These are phyloP conservation scores for Trachops cirrhosus DNA, from an alignment of 2,797 vertebrate genomes.

Conservation along the genomic window DNA sequence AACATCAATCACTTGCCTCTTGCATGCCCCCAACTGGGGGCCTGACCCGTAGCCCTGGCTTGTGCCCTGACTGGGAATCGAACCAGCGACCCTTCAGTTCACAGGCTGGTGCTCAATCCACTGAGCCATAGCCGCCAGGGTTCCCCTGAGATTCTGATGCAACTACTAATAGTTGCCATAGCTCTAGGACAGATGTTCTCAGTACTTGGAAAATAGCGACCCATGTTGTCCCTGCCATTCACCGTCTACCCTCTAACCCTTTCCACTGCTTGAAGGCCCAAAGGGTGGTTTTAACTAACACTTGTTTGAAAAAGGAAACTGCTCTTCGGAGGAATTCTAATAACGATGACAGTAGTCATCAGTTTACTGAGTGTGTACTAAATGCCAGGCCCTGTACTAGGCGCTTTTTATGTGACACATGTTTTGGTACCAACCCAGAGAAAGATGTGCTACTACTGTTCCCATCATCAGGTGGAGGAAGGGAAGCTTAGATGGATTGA, in stretches of 20 bases:
- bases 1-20: no score
- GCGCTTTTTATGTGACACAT: background rate
- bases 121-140: no score
- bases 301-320: slow-evolving; percentile 3
- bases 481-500: background rate
- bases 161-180: no score
- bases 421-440: background rate
- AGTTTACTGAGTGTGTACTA: background rate
- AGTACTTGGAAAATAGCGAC: background rate
- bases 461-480: background rate
- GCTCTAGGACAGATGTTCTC: background rate
- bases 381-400: background rate
- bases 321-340: background rate
- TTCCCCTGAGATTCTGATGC: background rate
- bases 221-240: background rate
- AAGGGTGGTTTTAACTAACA: background rate
- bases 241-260: background rate
- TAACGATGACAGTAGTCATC: background rate
- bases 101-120: no score
- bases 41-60: no score
- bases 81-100: no score
- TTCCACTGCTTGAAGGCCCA: background rate
- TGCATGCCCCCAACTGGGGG: no score
- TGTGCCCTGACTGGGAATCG: no score
- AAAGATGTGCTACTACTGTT: background rate